Conservation (phyloP, 2,888 invertebrate genomes). For the Idaea aversata region DNA sequence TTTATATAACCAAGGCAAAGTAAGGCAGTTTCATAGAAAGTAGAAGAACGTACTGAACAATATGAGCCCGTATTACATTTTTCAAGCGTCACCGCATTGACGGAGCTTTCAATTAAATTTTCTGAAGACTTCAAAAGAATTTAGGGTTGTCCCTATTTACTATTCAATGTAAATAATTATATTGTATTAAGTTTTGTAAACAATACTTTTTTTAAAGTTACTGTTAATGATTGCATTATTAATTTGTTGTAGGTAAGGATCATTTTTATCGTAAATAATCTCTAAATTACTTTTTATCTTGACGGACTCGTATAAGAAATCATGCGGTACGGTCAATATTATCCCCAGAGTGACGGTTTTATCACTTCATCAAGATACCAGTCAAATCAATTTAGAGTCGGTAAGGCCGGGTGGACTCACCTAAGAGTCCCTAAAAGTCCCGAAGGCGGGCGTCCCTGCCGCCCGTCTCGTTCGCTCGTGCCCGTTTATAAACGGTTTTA, state of each 20-base stretch:
- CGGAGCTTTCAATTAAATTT: constrained; percentile 52
- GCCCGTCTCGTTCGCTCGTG: constrained; percentile 78
- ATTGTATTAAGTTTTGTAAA: neutral
- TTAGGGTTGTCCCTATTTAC: constrained; percentile 41
- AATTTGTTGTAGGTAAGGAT: neutral
- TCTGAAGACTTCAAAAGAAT: constrained; percentile 42
- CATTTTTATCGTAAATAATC: neutral
- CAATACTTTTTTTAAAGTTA: neutral
- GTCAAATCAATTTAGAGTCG: constrained; percentile 71
- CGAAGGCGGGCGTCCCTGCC: constrained; percentile 75
- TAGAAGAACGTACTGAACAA: constrained; percentile 11
- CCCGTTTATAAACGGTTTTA: constrained; percentile 81
- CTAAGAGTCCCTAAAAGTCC: constrained; percentile 78
- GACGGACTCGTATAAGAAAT: constrained; percentile 23
- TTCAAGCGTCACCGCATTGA: constrained; percentile 41
- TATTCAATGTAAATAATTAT: neutral
- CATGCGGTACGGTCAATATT: constrained; percentile 33
- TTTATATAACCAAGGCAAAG: constrained; percentile 10
- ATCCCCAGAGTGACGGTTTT: constrained; percentile 51
- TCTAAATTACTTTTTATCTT: constrained; percentile 14
- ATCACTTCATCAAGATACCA: constrained; percentile 73
- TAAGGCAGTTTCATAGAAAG: neutral
- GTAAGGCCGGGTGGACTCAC: constrained; percentile 66
- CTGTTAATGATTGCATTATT: neutral
- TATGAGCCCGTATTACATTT: constrained; percentile 34